phyloP scores from a whole-genome alignment of 2,797 vertebrate species.

The Eutrigla gurnardus region DNA sequence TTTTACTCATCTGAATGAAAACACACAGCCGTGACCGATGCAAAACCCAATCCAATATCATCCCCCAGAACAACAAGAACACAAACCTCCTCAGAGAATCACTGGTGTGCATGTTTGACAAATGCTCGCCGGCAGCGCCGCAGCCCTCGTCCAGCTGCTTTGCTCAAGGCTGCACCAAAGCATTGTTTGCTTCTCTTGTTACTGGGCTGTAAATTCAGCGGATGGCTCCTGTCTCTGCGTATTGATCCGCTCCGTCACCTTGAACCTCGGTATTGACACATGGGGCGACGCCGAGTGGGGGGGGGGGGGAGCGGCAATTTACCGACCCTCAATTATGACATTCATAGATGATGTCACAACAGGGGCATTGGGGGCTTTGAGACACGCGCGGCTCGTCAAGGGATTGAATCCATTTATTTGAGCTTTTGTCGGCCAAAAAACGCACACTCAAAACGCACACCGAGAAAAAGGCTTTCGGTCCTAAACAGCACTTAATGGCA shows the following conservation, averaged over 20 bases:
- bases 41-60: conserved; percentile 31
- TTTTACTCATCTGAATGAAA: conserved; percentile 32
- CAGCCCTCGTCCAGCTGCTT: conserved; percentile 76
- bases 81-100: conserved; percentile 63
- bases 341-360: conserved; percentile 98
- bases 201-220: conserved; percentile 99
- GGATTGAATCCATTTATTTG: conserved; percentile 77
- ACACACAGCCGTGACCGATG: conserved; percentile 30
- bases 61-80: conserved; percentile 45
- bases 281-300: conserved; percentile 88
- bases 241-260: conserved; percentile 98
- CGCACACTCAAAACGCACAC: conserved; percentile 35
- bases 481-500: conserved; percentile 71
- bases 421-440: conserved; percentile 45
- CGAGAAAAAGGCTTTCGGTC: conserved; percentile 55
- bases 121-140: conserved; percentile 79
- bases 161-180: conserved; percentile 91
- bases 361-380: conserved; percentile 70
- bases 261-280: conserved; percentile 99
- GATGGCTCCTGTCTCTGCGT: conserved; percentile 97
- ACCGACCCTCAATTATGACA: conserved; percentile 98
- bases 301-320: conserved; percentile 84
- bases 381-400: conserved; percentile 51
- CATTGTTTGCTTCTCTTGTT: conserved; percentile 94
- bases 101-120: conserved; percentile 63